phyloP scores from a whole-genome alignment of 1,140 invertebrate genomes.

The Drosophila repletoides region DNA sequence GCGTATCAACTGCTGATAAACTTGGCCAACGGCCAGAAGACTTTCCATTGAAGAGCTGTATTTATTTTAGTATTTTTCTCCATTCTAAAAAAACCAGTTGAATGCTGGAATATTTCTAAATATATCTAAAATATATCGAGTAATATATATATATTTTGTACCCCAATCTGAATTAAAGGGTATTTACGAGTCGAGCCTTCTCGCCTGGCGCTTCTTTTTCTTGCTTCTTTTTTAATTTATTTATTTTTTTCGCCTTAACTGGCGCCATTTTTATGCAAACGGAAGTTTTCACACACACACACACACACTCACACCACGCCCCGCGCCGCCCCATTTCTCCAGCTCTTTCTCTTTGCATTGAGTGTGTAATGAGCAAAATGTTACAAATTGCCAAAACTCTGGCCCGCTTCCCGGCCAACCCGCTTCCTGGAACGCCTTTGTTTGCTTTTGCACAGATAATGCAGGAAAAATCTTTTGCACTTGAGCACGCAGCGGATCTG shows the following conservation, averaged over 20 bases:
- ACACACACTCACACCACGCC: background rate
- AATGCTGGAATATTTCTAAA: no score
- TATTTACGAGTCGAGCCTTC: no score
- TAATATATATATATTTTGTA: no score
- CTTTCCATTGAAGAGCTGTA: no score
- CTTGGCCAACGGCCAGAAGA: no score
- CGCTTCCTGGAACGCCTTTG: background rate
- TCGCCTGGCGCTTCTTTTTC: no score
- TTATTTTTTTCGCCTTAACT: conserved; percentile 41
- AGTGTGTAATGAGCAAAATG: conserved; percentile 74
- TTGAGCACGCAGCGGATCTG: conserved; percentile 39
- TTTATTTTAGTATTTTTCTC: no score
- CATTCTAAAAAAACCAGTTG: no score
- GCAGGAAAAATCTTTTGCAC: conserved; percentile 60
- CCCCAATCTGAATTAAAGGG: no score
- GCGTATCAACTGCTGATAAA: no score
- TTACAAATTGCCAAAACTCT: conserved; percentile 73
- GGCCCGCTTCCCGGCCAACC: background rate
- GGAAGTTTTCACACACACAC: conserved; percentile 42
- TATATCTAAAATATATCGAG: no score
- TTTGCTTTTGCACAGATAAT: conserved; percentile 61
- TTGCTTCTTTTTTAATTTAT: conserved; percentile 15
- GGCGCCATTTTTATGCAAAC: conserved; percentile 71
- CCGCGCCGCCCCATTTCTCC: background rate
- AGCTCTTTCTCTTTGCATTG: no score